These are phyloP conservation scores for Spea bombifrons DNA, from an alignment of 2,113 vertebrate genomes.

Conservation along the genomic window DNA sequence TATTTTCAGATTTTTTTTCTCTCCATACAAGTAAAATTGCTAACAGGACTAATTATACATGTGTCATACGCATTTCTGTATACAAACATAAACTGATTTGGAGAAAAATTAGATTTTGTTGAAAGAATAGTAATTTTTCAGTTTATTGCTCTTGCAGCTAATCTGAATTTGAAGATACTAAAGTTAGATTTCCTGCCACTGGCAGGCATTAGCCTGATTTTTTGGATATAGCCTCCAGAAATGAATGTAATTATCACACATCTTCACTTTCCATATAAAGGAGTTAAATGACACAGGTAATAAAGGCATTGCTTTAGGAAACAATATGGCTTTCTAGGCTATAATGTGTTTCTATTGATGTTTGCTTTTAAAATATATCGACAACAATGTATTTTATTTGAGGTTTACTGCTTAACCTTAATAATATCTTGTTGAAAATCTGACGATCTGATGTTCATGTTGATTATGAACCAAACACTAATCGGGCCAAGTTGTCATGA, in stretches of 20 bases:
- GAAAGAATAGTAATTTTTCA: slow-evolving; percentile 41
- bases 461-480: too few relatives aligned
- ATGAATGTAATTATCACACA: slow-evolving; percentile 34
- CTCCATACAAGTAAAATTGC: slow-evolving; percentile 18
- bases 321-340: background rate
- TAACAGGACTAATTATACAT: slow-evolving; percentile 28
- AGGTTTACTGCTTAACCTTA: background rate
- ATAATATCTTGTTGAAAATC: background rate
- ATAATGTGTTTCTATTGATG: slow-evolving; percentile 5
- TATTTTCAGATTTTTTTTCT: slow-evolving; percentile 2
- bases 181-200: slow-evolving; percentile 21
- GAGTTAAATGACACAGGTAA: slow-evolving; percentile 12
- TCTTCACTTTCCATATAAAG: slow-evolving; percentile 14
- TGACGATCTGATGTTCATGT: too few relatives aligned
- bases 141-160: slow-evolving; percentile 35
- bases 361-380: background rate
- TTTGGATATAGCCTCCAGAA: slow-evolving; percentile 18
- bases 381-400: background rate
- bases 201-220: slow-evolving; percentile 31
- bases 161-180: slow-evolving; percentile 24
- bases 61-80: background rate
- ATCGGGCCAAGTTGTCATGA: too few relatives aligned
- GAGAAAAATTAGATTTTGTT: slow-evolving; percentile 30
- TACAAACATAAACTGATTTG: slow-evolving; percentile 28
- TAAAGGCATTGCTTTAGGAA: slow-evolving; percentile 6